Base-by-base conservation (phyloP, 2,888 invertebrate species). In the Heliconius charithonia region DNA sequence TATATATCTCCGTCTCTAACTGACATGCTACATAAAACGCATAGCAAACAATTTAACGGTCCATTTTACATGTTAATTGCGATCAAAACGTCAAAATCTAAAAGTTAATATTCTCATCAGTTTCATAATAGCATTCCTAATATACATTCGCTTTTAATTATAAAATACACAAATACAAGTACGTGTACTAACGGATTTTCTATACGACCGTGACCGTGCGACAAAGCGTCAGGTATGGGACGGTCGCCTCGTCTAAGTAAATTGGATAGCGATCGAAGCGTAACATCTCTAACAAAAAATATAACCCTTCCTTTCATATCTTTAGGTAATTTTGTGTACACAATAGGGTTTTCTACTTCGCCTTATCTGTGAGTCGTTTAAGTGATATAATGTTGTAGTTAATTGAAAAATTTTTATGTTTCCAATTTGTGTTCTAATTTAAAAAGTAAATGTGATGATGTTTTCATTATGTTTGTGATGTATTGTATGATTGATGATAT, bases 211-310 rank as follows among this genome's bases (percentile, higher is more conserved):
- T 92, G 91, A 92, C 91, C 87, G 88, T 86, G 89, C 87, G 90
- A 92, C 92, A 93, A 92, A 90, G 90, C 84, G 83, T 86, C 89
- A 89, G 89, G 89, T 89, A 90, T 83, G 85, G 83, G 85, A 85
- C 86, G 87, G 87, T 87, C 86, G 90, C 84, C 87, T 90, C 87
- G 86, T 85, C 67, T 69, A 69, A 90, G 88, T 92, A 93, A 93
- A 93, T 93, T 93, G 92, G 92, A 92, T 91, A 90, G 86, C 91
- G 87, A 92, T 90, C 90, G 90, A 89, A 89, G 89, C 93, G 89
- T 92, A 90, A 93, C 92, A 90, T 89, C 89, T 91, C 87, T 88
- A 78, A 90, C 87, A 92, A 91, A 92, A 87, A 85, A 85, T 84
- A 82, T 80, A 83, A 85, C 90, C 89, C 90, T 89, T 90, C 89